Evolutionary conservation across 2,888 invertebrate genomes (phyloP).

Genomic region (Pegoplata infirma): DNA sequence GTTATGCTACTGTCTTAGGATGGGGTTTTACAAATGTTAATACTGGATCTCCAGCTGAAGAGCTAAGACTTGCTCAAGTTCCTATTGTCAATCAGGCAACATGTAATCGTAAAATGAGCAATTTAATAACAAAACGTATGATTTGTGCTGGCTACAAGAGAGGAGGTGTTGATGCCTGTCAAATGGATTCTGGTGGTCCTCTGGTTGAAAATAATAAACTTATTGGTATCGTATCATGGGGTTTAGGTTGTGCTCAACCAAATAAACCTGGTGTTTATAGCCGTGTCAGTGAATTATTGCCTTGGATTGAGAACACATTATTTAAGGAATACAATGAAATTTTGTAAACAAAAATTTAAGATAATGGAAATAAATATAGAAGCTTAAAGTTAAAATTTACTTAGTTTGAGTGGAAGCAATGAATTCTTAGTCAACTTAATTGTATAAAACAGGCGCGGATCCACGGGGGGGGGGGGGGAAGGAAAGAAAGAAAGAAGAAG

Average conservation of each 20-base stretch:
- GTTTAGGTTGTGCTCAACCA: conserved; percentile 69
- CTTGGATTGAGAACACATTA: conserved; percentile 68
- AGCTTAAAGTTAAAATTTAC: not conserved
- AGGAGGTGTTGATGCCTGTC: conserved; percentile 78
- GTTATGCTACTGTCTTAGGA: conserved; percentile 68
- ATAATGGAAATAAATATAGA: not conserved
- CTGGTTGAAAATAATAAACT: conserved; percentile 65
- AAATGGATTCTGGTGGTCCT: conserved; percentile 73
- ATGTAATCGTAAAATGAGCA: conserved; percentile 73
- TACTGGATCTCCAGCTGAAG: conserved; percentile 56
- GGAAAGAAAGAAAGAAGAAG: too few species aligned
- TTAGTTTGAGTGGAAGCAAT: too few species aligned
- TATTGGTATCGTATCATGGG: conserved; percentile 73
- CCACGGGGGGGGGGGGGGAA: too few species aligned
- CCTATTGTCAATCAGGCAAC: conserved; percentile 66
- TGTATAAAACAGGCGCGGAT: too few species aligned
- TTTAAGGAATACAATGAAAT: conserved; percentile 63
- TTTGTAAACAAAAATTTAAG: conserved; percentile 13
- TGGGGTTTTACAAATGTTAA: conserved; percentile 68
- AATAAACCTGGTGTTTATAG: conserved; percentile 71
- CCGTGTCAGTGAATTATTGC: conserved; percentile 65
- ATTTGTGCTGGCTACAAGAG: conserved; percentile 80
- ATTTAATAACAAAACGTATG: conserved; percentile 79
- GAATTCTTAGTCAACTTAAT: too few species aligned
- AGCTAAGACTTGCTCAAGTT: conserved; percentile 67